Percentiles rank a stretch among this genome's conserved stretches.
Evolutionary conservation across 2,113 vertebrate species (phyloP).

Genomic region (Peucedramus taeniatus): DNA sequence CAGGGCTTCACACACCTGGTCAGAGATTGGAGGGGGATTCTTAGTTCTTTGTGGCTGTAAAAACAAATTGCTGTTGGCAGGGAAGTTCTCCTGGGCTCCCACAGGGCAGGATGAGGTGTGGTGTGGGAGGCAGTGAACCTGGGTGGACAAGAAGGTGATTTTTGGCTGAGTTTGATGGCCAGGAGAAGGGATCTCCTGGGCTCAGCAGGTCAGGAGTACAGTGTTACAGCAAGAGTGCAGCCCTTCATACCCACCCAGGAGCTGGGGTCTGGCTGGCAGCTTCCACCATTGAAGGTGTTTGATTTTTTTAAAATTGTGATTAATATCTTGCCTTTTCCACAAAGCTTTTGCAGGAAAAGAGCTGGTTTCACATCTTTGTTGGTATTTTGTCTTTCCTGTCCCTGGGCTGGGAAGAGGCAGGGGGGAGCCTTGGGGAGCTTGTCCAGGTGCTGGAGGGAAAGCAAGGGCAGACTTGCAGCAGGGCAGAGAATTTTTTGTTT

Average conservation of each 20-base stretch:
- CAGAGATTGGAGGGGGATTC: rapidly evolving
- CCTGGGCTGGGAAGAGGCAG: not conserved
- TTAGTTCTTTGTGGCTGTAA: not conserved
- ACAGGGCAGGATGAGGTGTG: rapidly evolving
- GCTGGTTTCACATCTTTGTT: not conserved
- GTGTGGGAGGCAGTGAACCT: rapidly evolving
- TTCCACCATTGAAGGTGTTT: not conserved
- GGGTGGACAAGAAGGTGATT: rapidly evolving
- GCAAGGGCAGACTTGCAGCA: not conserved
- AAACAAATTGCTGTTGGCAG: rapidly evolving
- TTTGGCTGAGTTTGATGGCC: not conserved
- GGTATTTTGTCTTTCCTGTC: not conserved
- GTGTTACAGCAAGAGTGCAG: not conserved
- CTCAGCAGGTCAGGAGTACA: rapidly evolving
- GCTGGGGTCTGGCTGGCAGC: not conserved
- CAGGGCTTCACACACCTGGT: not conserved
- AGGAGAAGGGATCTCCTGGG: not conserved
- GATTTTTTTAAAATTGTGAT: not conserved
- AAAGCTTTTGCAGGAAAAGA: not conserved
- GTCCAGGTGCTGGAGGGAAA: not conserved
- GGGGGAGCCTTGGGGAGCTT: not conserved
- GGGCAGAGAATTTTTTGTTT: not conserved
- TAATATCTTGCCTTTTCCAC: not conserved
- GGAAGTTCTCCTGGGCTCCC: not conserved
- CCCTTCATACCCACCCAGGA: rapidly evolving